A percentile compares a stretch with the other conserved stretches of the same genome.
These are phyloP conservation scores for Eupithecia insigniata DNA, from an alignment of 2,888 invertebrate genomes.

Conservation along the genomic window DNA sequence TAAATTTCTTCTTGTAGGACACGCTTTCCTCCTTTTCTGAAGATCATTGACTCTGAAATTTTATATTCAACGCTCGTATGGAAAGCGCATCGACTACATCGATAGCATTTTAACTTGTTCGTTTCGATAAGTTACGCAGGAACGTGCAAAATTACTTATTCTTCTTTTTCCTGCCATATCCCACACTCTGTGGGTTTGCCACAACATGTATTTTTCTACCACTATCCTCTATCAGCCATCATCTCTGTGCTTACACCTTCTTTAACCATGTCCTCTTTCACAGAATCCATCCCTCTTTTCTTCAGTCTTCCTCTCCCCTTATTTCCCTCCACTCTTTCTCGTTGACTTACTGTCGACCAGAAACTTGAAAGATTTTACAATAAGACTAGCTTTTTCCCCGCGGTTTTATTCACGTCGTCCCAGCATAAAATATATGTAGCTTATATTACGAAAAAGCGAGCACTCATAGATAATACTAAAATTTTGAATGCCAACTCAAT, in stretches of 20 bases:
- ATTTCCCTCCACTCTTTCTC: too few species aligned
- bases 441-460: neutral
- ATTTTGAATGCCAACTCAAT: neutral
- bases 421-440: neutral
- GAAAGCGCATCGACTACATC: neutral
- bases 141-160: neutral
- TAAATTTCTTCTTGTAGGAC: neutral
- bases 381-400: neutral
- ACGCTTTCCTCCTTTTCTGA: neutral
- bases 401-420: neutral
- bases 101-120: neutral
- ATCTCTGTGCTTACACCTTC: too few species aligned
- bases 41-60: conserved; percentile 1
- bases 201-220: too few species aligned
- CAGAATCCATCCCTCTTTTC: too few species aligned
- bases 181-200: too few species aligned
- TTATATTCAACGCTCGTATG: neutral
- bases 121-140: neutral
- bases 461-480: neutral
- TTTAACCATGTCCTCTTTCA: too few species aligned
- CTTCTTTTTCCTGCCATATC: too few species aligned
- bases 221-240: too few species aligned
- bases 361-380: neutral
- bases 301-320: too few species aligned
- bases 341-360: too few species aligned